phyloP scores from a whole-genome alignment of 2,797 vertebrate species.

The Limnodromus scolopaceus region DNA sequence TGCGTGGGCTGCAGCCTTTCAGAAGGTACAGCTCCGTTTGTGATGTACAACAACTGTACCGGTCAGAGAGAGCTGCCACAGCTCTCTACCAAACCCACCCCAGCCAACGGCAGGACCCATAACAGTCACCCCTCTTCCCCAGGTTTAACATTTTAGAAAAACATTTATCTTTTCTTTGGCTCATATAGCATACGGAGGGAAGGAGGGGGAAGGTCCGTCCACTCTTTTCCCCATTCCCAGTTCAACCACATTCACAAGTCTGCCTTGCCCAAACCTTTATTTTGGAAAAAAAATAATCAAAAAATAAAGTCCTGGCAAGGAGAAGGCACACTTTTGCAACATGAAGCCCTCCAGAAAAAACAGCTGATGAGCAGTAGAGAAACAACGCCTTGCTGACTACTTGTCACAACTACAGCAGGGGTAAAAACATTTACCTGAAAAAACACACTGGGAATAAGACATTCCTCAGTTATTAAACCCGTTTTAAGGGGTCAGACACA shows the following conservation, averaged over 20 bases:
- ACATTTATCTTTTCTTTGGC: not conserved
- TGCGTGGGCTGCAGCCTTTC: not conserved
- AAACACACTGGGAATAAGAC: not conserved
- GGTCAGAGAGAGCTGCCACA: not conserved
- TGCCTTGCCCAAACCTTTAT: not conserved
- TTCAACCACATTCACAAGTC: not conserved
- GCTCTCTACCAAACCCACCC: not conserved
- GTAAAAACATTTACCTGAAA: not conserved
- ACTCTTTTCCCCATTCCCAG: not conserved
- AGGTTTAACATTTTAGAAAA: not conserved
- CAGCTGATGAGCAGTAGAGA: not conserved
- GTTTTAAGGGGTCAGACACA: not conserved
- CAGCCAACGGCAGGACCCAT: not conserved
- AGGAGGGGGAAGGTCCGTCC: not conserved
- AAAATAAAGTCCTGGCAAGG: not conserved
- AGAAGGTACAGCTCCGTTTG: not conserved
- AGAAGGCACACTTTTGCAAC: not conserved
- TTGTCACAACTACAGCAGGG: not conserved
- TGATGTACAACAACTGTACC: not conserved
- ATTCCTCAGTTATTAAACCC: not conserved
- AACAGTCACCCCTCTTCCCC: not conserved
- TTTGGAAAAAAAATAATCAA: not conserved
- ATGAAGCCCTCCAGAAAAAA: not conserved
- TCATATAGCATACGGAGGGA: fast-evolving
- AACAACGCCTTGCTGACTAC: not conserved